Percentiles rank a stretch among this genome's conserved stretches.
These are phyloP conservation scores for Oscheius sp. DNA, from an alignment of 2,888 invertebrate species.

Conservation along the genomic window DNA sequence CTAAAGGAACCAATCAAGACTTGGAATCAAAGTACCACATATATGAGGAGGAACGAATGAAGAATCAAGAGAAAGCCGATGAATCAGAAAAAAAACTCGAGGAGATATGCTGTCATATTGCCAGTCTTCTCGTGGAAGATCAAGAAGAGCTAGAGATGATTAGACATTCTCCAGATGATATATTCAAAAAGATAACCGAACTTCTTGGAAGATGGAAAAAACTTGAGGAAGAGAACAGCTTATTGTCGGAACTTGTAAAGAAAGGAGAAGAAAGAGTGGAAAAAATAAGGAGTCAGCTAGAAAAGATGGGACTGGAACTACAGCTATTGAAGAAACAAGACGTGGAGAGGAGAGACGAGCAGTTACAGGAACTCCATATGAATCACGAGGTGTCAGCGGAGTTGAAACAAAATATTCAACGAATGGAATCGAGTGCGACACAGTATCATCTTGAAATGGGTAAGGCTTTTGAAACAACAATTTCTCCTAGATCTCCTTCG, in stretches of 20 bases:
- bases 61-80: neutral
- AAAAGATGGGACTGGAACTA: conserved; percentile 38
- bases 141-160: conserved; percentile 10
- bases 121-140: conserved; percentile 14
- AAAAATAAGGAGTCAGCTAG: conserved; percentile 9
- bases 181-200: neutral
- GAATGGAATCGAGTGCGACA: conserved; percentile 38
- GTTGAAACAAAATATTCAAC: conserved; percentile 37
- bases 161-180: neutral
- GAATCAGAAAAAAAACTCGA: neutral
- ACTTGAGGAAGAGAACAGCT: conserved; percentile 2
- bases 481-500: conserved; percentile 35
- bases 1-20: conserved; percentile 34
- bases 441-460: conserved; percentile 40
- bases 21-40: conserved; percentile 28
- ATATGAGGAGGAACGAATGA: neutral
- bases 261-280: conserved; percentile 15
- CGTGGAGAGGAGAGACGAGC: conserved; percentile 23
- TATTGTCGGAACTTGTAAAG: neutral
- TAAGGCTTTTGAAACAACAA: conserved; percentile 10
- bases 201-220: neutral
- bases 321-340: conserved; percentile 38
- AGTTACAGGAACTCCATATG: conserved; percentile 38
- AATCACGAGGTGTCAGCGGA: conserved; percentile 34
- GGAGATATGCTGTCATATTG: conserved; percentile 19